These are phyloP conservation scores for Troides helena DNA, from an alignment of 2,888 invertebrate species.

Conservation along the genomic window DNA sequence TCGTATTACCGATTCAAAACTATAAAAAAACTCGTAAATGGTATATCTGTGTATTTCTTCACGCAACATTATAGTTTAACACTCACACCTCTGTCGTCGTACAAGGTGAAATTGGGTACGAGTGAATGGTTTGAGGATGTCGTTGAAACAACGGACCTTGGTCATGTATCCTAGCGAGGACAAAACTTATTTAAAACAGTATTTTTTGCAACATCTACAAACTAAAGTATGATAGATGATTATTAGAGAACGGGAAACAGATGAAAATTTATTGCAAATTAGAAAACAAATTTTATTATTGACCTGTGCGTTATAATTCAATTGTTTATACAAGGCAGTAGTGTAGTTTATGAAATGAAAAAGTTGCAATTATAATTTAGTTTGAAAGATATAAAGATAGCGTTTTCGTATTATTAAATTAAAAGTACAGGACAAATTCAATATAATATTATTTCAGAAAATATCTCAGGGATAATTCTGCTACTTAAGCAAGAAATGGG, in stretches of 20 bases:
- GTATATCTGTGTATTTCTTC: background rate
- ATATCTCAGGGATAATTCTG: conserved; percentile 11
- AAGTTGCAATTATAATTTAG: no score
- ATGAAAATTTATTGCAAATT: no score
- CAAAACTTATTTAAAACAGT: conserved; percentile 15
- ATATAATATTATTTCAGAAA: background rate
- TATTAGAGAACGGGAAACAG: background rate
- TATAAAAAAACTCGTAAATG: background rate
- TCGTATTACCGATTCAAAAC: background rate
- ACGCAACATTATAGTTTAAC: conserved; percentile 26
- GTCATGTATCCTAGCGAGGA: conserved; percentile 23
- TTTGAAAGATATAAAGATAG: no score
- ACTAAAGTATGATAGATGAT: background rate
- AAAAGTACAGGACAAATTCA: background rate
- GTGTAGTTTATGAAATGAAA: no score
- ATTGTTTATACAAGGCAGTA: no score
- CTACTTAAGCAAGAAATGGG: background rate
- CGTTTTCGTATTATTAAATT: background rate
- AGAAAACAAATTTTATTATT: no score
- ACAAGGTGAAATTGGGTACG: conserved; percentile 70
- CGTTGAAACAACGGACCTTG: conserved; percentile 25
- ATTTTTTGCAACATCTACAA: conserved; percentile 9
- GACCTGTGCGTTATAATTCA: no score
- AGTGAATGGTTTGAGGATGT: conserved; percentile 58
- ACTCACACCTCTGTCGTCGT: conserved; percentile 43